Evolutionary conservation across 2,797 vertebrate genomes (phyloP).

Genomic region (Helostoma temminkii): DNA sequence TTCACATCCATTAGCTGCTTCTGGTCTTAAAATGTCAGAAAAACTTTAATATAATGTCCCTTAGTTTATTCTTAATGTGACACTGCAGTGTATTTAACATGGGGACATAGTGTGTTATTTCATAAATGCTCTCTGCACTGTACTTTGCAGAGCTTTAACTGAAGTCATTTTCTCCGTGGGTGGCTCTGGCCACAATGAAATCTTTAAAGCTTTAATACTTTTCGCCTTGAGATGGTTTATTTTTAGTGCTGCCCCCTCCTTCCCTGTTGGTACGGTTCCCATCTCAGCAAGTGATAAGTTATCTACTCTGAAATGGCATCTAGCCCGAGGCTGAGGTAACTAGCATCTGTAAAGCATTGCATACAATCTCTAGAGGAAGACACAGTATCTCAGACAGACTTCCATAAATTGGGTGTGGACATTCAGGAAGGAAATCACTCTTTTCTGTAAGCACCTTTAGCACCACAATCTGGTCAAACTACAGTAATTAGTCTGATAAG

Average conservation of each 20-base stretch:
- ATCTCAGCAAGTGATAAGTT: conserved; percentile 29
- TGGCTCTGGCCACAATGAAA: conserved; percentile 8
- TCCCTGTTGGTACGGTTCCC: conserved; percentile 15
- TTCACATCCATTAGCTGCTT: conserved; percentile 8
- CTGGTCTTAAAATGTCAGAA: not conserved
- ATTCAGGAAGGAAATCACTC: not conserved
- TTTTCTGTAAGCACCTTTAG: not conserved
- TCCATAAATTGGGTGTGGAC: not conserved
- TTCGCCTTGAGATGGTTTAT: conserved; percentile 29
- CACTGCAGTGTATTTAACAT: conserved; percentile 4
- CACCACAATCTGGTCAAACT: not conserved
- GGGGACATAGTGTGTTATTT: not conserved
- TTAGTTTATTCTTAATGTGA: not conserved
- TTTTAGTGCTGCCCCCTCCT: conserved; percentile 27
- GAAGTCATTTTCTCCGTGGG: conserved; percentile 36
- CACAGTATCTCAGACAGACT: not conserved
- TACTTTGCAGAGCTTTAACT: not conserved
- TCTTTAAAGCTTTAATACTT: conserved; percentile 18
- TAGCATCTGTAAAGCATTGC: not conserved
- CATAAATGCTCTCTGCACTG: conserved; percentile 1
- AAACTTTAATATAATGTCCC: not conserved
- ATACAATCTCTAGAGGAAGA: not conserved
- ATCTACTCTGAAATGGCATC: conserved; percentile 32
- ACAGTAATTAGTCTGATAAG: not conserved
- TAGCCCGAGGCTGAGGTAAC: conserved; percentile 3